Conservation (phyloP, 2,113 vertebrate species). For the Puntigrus tetrazona region DNA sequence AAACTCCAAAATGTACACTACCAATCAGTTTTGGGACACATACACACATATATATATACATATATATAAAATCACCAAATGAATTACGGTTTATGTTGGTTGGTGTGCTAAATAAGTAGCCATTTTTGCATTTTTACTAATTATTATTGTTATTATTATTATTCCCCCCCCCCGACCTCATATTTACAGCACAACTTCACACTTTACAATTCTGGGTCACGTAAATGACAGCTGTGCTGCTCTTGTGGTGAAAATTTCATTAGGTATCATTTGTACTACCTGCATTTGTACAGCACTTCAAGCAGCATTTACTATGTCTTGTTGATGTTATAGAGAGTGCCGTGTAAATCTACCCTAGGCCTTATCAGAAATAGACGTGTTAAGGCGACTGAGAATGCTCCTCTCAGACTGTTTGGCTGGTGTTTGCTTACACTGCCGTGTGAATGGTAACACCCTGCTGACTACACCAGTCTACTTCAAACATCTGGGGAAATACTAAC, state of each 20-base stretch:
- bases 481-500: constrained; percentile 55
- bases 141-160: no score
- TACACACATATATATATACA: no score
- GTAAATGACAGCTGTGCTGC: not conserved
- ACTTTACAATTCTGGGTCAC: not conserved
- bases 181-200: not conserved
- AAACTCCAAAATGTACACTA: no score
- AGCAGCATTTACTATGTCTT: not conserved
- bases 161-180: not conserved
- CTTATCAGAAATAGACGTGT: constrained; percentile 16
- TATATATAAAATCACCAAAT: no score
- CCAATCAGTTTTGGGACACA: no score
- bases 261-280: not conserved
- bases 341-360: not conserved
- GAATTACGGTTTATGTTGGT: not conserved
- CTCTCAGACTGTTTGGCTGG: constrained; percentile 9
- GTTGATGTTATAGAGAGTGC: not conserved
- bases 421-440: constrained; percentile 48
- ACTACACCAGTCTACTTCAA: constrained; percentile 30
- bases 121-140: no score
- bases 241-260: not conserved
- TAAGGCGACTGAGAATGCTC: not conserved
- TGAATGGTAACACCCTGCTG: constrained; percentile 54
- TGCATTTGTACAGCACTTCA: not conserved
- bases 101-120: no score